Conservation (phyloP, 1,140 invertebrate genomes). For the Tachypleus tridentatus region DNA sequence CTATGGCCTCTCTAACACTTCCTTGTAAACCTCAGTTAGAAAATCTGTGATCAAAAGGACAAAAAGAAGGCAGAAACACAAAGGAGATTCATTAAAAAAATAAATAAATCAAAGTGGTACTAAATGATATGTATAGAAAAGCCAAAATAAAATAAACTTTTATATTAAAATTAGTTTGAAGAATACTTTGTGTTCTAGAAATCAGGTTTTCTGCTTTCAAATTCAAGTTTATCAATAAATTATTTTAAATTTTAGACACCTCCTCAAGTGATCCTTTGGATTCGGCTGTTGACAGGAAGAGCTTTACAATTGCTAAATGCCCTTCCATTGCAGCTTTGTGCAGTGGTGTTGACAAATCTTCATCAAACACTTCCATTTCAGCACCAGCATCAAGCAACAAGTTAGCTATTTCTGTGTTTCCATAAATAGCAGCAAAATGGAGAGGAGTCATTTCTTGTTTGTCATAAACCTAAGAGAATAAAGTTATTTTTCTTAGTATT, state of each 20-base stretch:
- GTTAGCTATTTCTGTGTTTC: constrained; percentile 56
- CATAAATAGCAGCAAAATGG: constrained; percentile 65
- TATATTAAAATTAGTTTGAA: neutral
- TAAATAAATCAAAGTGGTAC: constrained; percentile 1
- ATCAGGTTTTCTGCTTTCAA: no score
- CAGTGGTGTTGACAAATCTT: constrained; percentile 34
- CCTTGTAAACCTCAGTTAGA: no score
- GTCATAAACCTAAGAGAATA: constrained; percentile 31
- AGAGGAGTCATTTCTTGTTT: constrained; percentile 49
- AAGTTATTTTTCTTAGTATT: neutral
- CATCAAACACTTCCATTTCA: constrained; percentile 38
- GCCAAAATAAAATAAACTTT: neutral
- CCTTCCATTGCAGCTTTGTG: constrained; percentile 36
- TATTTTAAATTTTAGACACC: constrained; percentile 30
- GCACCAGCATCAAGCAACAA: constrained; percentile 57
- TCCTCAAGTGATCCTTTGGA: constrained; percentile 11
- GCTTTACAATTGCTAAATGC: constrained; percentile 29
- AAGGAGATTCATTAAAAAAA: neutral
- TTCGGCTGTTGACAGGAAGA: constrained; percentile 31
- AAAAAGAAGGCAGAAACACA: no score
- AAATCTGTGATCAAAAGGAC: no score
- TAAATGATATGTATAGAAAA: neutral
- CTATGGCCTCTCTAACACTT: no score
- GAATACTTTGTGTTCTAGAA: no score
- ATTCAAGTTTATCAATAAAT: constrained; percentile 6